Percentiles rank a stretch among this genome's conserved stretches.
Conservation (phyloP, 2,888 invertebrate species). For the Rosalia funebris region DNA sequence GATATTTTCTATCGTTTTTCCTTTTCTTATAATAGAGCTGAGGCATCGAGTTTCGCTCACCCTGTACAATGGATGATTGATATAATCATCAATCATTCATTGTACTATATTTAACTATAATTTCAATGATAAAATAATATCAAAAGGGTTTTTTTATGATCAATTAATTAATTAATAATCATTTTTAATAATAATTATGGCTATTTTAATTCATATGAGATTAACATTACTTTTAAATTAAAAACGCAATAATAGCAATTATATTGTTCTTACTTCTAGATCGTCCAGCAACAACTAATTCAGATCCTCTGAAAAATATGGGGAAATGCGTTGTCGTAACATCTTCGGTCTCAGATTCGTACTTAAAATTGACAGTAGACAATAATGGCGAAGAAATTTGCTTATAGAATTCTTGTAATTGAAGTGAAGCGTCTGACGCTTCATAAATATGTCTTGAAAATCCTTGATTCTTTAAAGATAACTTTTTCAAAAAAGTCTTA, state of each 20-base stretch:
- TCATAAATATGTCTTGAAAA: slow-evolving; percentile 78
- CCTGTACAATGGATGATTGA: neutral
- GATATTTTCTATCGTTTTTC: too few relatives aligned
- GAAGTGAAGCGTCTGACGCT: slow-evolving; percentile 73
- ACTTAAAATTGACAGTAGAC: slow-evolving; percentile 72
- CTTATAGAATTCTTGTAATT: slow-evolving; percentile 73
- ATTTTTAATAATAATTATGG: too few relatives aligned
- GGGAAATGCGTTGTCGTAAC: slow-evolving; percentile 69
- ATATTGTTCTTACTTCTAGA: slow-evolving; percentile 7
- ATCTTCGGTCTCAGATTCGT: slow-evolving; percentile 67
- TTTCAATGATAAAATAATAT: too few relatives aligned
- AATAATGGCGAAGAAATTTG: slow-evolving; percentile 76
- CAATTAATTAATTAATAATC: too few relatives aligned
- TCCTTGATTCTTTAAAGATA: slow-evolving; percentile 73
- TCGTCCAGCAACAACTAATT: slow-evolving; percentile 71
- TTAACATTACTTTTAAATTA: too few relatives aligned
- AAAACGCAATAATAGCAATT: too few relatives aligned
- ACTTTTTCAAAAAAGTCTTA: slow-evolving; percentile 71
- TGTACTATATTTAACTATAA: too few relatives aligned
- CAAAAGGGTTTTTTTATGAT: too few relatives aligned
- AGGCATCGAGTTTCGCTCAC: too few relatives aligned
- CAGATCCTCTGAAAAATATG: slow-evolving; percentile 71
- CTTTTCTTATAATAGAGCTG: too few relatives aligned
- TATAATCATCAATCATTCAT: too few relatives aligned
- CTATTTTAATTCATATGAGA: too few relatives aligned